A percentile compares a stretch with the other conserved stretches of the same genome.
Evolutionary conservation across 2,797 vertebrate genomes (phyloP).

Genomic region (Petrocephalus sullivani): DNA sequence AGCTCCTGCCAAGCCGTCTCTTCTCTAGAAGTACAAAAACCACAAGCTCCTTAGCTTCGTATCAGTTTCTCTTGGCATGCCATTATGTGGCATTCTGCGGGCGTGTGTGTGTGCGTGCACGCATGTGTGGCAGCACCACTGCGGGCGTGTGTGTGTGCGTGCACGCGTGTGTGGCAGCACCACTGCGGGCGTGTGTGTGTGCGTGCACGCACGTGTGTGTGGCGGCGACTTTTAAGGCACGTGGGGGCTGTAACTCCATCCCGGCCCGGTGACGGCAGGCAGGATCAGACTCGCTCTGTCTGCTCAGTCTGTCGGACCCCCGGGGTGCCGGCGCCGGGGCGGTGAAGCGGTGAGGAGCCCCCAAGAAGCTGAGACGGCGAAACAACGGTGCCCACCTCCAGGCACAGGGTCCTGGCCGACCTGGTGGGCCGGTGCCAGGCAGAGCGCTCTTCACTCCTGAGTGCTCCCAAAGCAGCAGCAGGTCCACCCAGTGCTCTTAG

Average conservation of each 20-base stretch:
- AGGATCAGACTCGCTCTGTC: slow-evolving; percentile 67
- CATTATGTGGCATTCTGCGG: neutral
- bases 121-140: neutral
- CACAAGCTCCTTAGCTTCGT: neutral
- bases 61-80: neutral
- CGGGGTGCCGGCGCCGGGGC: slow-evolving; percentile 39
- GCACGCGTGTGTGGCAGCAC: neutral
- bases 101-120: neutral
- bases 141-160: neutral
- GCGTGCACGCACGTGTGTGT: neutral
- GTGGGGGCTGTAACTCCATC: slow-evolving; percentile 53
- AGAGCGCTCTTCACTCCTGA: neutral
- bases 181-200: neutral
- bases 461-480: neutral
- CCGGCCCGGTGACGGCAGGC: slow-evolving; percentile 45
- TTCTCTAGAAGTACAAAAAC: neutral
- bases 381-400: neutral
- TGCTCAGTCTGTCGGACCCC: slow-evolving; percentile 43
- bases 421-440: neutral
- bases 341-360: slow-evolving; percentile 57
- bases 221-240: neutral
- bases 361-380: slow-evolving; percentile 55
- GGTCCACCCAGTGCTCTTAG: neutral
- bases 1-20: neutral
- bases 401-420: neutral